Evolutionary conservation across 2,888 invertebrate genomes (phyloP).

Genomic region (Willowsia nigromaculata): DNA sequence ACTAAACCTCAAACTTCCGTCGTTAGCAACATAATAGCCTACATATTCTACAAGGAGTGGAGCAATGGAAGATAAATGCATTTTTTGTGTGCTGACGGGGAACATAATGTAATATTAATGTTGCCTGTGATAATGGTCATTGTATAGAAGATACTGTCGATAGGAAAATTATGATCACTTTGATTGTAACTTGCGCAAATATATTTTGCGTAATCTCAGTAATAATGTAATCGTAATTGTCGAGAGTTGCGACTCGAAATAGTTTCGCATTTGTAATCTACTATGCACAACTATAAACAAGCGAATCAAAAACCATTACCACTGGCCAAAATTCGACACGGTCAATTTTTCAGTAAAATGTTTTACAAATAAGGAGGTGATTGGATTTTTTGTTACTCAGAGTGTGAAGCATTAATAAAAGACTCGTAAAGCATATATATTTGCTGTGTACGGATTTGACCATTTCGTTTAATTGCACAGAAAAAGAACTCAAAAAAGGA

Average conservation of each 20-base stretch:
- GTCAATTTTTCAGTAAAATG: background rate
- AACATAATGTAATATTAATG: background rate
- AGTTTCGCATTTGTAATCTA: background rate
- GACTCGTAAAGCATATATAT: background rate
- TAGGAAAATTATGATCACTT: background rate
- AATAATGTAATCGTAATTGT: background rate
- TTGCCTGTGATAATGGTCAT: background rate
- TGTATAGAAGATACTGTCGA: background rate
- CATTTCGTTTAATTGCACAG: background rate
- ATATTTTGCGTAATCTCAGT: background rate
- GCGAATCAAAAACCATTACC: background rate
- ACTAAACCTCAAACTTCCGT: background rate
- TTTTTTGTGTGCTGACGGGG: background rate
- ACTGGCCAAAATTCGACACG: slow-evolving; percentile 27
- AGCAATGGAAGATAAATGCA: background rate
- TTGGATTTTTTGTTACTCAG: slow-evolving; percentile 1
- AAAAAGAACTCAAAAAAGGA: background rate
- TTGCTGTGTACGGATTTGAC: background rate
- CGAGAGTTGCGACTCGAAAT: no score
- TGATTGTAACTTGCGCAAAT: slow-evolving; percentile 14
- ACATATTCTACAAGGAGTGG: background rate
- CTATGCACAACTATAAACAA: background rate
- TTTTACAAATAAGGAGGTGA: slow-evolving; percentile 3
- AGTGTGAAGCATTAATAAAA: background rate
- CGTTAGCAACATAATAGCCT: background rate